Base-by-base conservation (phyloP, 2,888 invertebrate species). In the Dexiosoma caninum region DNA sequence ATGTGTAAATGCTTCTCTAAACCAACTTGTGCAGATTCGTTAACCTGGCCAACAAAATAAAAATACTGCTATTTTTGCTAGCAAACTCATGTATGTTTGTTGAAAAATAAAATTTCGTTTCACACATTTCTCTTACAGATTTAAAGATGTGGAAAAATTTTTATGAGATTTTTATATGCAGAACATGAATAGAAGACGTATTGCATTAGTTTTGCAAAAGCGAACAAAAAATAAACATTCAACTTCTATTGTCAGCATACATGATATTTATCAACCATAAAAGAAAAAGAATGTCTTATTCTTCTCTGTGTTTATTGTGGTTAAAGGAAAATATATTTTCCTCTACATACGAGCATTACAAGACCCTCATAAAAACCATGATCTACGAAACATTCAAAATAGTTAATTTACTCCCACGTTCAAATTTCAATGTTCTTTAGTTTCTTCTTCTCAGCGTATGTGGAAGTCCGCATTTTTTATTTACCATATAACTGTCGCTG, bases 131-230 rank as follows among this genome's bases (percentile, higher is more conserved):
- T 35, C 16, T 35, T 23, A 2, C 44, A 42, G 42, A 30, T 19
- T 30, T 30, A 37, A 32, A 42, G 32, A 69, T 46, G 35, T 46
- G 21, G 12, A 69, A 53, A 40, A 2, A 62, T 14, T 32, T 49
- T 59, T 32, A 40, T 75, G 19, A 40, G 40, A 66, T 67, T 75
- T 75, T 75, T 51, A 53, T 60, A 76, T 69, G 67, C 66, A 67
- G 51, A 76, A 67, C 67, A 67, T 44, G 16, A 67, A 60, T 23
- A 27, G 42, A 59, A 62, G 53, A 53, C 32, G 14, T 60, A 49
- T 19, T 59, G 40, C 21, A 51, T 40, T 12, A 37, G 27, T 9
- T 46, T 3, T 49, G 70, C 55, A 46, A 27, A 6, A 27, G 6
- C 27, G 6, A 27, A 27, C 27, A 27, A 27, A 27, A 27, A 27